Percentiles rank a stretch among this genome's conserved stretches.
phyloP scores from a whole-genome alignment of 2,797 vertebrate species.

The Ceryle rudis region DNA sequence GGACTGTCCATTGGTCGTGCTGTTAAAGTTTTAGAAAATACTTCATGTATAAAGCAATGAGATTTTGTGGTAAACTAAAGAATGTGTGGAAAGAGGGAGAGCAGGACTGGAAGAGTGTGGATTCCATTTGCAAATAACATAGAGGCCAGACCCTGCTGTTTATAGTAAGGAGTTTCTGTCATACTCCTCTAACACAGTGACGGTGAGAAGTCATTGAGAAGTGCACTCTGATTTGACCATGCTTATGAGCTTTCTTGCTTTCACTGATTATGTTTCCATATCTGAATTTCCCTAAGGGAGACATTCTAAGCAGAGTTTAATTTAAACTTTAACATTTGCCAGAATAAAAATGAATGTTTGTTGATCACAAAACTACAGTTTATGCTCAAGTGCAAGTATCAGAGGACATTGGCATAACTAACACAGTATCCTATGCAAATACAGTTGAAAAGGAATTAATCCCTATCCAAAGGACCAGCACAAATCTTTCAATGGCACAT shows the following conservation, averaged over 20 bases:
- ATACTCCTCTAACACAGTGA: background rate
- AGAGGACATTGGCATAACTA: slow-evolving; percentile 11
- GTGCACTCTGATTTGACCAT: background rate
- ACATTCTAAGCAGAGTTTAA: background rate
- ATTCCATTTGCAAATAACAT: background rate
- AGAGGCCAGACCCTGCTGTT: background rate
- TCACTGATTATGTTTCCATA: background rate
- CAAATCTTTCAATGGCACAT: background rate
- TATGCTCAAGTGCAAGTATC: background rate
- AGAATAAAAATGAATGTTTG: background rate
- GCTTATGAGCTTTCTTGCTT: background rate
- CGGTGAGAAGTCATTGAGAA: background rate
- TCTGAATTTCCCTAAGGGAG: background rate
- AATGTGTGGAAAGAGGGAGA: background rate
- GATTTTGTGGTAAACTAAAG: background rate
- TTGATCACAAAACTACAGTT: background rate
- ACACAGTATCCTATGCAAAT: slow-evolving; percentile 5
- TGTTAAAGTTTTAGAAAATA: background rate
- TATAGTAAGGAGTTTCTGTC: background rate
- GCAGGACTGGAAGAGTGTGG: background rate
- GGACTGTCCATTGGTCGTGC: background rate
- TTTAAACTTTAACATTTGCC: background rate
- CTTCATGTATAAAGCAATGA: background rate
- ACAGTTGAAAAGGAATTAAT: slow-evolving; percentile 26
- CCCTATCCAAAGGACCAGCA: background rate